Base-by-base conservation (phyloP, 2,797 vertebrate genomes). In the Siniperca obscura region DNA sequence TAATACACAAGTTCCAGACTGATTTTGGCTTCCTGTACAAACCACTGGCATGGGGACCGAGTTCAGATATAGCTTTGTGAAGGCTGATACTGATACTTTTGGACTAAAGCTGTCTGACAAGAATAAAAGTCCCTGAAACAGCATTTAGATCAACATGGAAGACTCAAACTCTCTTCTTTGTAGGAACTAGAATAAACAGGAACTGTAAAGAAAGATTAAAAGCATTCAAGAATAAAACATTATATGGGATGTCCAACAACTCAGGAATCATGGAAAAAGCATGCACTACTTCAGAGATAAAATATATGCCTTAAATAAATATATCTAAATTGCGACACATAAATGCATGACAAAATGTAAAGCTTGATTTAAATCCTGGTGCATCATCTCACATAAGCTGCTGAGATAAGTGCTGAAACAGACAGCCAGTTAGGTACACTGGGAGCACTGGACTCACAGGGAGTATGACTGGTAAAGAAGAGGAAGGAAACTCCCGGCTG, bases 401-500 rank as follows among this genome's bases (percentile, higher is more conserved):
- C 38, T 22, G 48, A 50, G 6, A 19, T 2, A 19, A 2, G 17
- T 53, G 9, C 3, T 53, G 2, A 25, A 34, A 14, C 62, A 50
- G n/a, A 17, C 14, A 38, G 14, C 19, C 34, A 19, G 17, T 68
- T 9, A 14, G 25, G 2, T 21, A 10, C 7, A 59, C 16, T 22
- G 40, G 70, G 17, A 34, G 25, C 57, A 22, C 5, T 13, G 42
- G 44, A 92, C 98, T 97, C 90, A 99, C 98, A 99, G 8, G 98
- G 98, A 5, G 98, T 99, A 81, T 99, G 98, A 85, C 98, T 99
- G 81, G 93, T 97, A 87, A 99, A 99, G 92, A 99, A 97, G 76
- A 98, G 61, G 92, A 99, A 99, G 9, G 83, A 78, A 17, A 96
- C 88, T 48, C 89, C 94, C 0, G 96, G 91, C 75, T 82, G 95